A percentile compares a stretch with the other conserved stretches of the same genome.
These are phyloP conservation scores for Chromoteleia sp. DNA, from an alignment of 2,888 invertebrate genomes.

Conservation along the genomic window DNA sequence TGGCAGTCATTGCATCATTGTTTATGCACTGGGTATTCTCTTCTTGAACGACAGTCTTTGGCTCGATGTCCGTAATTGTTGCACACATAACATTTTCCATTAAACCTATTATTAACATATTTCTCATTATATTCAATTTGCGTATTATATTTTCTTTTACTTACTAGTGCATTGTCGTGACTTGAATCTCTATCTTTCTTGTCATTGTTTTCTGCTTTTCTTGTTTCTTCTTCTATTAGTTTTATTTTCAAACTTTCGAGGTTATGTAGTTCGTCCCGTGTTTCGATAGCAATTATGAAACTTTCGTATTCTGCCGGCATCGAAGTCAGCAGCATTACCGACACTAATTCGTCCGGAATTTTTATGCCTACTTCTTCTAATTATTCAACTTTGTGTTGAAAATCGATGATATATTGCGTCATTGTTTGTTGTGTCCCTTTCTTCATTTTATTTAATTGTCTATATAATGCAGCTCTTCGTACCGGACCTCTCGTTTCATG, in stretches of 20 bases:
- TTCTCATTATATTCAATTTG: too few species aligned
- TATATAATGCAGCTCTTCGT: slow-evolving; percentile 44
- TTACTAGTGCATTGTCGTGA: too few species aligned
- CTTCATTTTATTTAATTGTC: neutral
- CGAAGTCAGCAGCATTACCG: neutral
- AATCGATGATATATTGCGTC: slow-evolving; percentile 7
- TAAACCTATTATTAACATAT: too few species aligned
- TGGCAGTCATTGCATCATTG: too few species aligned
- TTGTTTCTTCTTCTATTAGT: slow-evolving; percentile 56
- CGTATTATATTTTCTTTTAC: too few species aligned
- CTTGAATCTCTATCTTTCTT: too few species aligned
- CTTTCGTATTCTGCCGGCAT: neutral
- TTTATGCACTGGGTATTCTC: too few species aligned
- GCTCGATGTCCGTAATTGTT: too few species aligned
- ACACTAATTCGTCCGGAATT: slow-evolving; percentile 54
- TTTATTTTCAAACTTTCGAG: slow-evolving; percentile 54
- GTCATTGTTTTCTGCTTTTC: too few species aligned
- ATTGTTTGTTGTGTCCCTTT: neutral
- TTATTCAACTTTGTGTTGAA: slow-evolving; percentile 42
- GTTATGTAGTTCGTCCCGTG: slow-evolving; percentile 43
- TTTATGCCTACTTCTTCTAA: slow-evolving; percentile 41
- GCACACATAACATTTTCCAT: too few species aligned
- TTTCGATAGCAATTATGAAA: neutral
- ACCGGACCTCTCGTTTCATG: slow-evolving; percentile 66
- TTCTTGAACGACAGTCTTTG: too few species aligned